A percentile compares a stretch with the other conserved stretches of the same genome.
These are phyloP conservation scores for Cebus imitator DNA, from an alignment of 2,113 vertebrate genomes.

Conservation along the genomic window DNA sequence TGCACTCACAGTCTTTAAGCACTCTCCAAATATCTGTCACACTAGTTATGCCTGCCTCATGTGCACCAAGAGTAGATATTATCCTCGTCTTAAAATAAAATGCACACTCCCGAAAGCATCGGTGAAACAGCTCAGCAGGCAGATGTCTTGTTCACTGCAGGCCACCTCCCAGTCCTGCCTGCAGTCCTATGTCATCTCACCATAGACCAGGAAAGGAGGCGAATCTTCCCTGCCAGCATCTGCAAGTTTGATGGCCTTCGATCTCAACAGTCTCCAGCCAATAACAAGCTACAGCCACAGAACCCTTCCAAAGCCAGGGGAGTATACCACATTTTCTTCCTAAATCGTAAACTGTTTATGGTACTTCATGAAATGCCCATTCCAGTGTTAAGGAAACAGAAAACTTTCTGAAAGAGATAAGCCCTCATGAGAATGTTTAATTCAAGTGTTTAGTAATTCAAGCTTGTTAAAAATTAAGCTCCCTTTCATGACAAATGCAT, in stretches of 20 bases:
- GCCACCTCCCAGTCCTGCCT: background rate
- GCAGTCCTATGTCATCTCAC: background rate
- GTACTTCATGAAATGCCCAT: conserved; percentile 64
- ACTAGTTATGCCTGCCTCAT: background rate
- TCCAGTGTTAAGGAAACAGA: conserved; percentile 59
- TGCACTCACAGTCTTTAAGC: background rate
- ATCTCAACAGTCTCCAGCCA: background rate
- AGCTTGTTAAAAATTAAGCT: background rate
- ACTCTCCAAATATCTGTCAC: background rate
- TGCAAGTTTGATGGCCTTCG: background rate
- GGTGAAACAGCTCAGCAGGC: accelerated
- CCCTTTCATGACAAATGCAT: conserved; percentile 52
- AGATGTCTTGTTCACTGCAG: background rate
- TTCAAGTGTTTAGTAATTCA: conserved; percentile 39
- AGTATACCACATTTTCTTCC: conserved; percentile 38
- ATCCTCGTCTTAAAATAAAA: background rate
- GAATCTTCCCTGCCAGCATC: background rate
- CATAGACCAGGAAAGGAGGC: background rate
- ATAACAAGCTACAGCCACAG: background rate
- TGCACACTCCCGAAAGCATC: background rate
- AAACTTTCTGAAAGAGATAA: conserved; percentile 55
- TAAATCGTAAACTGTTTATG: conserved; percentile 67
- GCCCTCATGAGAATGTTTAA: conserved; percentile 50
- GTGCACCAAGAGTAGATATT: background rate
- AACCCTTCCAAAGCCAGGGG: background rate